These are phyloP conservation scores for Apodemia duryi DNA, from an alignment of 2,888 invertebrate species.

Conservation along the genomic window DNA sequence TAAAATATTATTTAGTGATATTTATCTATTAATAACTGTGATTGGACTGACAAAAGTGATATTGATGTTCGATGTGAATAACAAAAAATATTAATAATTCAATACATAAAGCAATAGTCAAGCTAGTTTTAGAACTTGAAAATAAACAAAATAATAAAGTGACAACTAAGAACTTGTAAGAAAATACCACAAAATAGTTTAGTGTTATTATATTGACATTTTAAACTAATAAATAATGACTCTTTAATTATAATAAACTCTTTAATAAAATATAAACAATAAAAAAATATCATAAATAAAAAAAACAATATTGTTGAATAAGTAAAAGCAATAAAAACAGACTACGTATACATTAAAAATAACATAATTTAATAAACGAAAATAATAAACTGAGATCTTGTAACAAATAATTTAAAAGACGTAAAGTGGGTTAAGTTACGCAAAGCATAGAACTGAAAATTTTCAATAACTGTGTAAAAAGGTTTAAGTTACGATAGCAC, in stretches of 20 bases:
- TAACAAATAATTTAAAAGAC: slow-evolving; percentile 10
- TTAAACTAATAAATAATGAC: background rate
- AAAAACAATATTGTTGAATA: background rate
- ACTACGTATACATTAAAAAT: background rate
- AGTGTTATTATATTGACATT: background rate
- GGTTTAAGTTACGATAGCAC: slow-evolving; percentile 7
- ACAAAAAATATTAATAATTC: slow-evolving; percentile 22
- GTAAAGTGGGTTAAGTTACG: slow-evolving; percentile 10
- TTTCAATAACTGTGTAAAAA: slow-evolving; percentile 4
- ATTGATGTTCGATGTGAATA: slow-evolving; percentile 41
- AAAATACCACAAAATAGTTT: background rate
- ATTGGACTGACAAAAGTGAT: slow-evolving; percentile 60
- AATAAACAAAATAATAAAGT: background rate
- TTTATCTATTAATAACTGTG: slow-evolving; percentile 59
- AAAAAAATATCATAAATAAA: background rate
- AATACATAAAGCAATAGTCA: slow-evolving; percentile 35
- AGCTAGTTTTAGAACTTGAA: slow-evolving; percentile 45
- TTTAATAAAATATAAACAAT: background rate
- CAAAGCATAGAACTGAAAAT: slow-evolving; percentile 3
- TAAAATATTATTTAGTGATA: slow-evolving; percentile 60
- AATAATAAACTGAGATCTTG: background rate
- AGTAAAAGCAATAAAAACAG: slow-evolving; percentile 3
- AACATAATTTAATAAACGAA: background rate
- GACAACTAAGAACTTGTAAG: background rate
- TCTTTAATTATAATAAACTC: background rate